A percentile compares a stretch with the other conserved stretches of the same genome.
Conservation (phyloP, 1,140 invertebrate genomes). For the Drosophila repleta region DNA sequence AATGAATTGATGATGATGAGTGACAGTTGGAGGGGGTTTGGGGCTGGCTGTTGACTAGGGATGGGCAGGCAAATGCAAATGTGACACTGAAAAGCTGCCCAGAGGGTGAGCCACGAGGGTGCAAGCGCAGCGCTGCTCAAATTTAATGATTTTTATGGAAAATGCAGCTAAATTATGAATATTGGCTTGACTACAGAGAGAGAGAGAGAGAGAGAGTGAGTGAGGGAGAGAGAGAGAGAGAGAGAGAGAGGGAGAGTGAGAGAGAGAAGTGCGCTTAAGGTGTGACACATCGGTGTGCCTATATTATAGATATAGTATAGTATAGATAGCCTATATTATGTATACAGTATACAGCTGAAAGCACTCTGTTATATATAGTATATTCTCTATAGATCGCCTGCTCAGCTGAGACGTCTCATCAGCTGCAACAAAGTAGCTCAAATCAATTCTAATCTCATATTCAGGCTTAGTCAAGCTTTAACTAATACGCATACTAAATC, state of each 20-base stretch:
- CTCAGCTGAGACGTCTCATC: no score
- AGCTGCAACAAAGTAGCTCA: no score
- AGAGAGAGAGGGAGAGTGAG: not conserved
- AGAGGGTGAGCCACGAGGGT: constrained; percentile 1
- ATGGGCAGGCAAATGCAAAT: constrained; percentile 2
- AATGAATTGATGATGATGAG: not conserved
- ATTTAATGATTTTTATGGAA: constrained; percentile 6
- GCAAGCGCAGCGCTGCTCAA: constrained; percentile 5
- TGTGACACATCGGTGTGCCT: not conserved
- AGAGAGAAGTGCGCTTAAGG: not conserved
- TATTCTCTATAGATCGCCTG: no score
- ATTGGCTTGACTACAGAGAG: not conserved
- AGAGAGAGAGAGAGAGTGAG: not conserved
- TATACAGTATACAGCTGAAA: no score
- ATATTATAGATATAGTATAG: not conserved
- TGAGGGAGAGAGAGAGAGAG: not conserved
- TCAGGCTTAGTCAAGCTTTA: no score
- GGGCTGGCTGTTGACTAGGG: not conserved
- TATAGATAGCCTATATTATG: not conserved
- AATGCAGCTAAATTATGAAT: constrained; percentile 14
- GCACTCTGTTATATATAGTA: not conserved
- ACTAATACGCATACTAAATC: no score
- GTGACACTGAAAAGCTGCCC: constrained; percentile 22
- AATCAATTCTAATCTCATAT: not conserved
- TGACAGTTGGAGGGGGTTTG: not conserved